These are phyloP conservation scores for Caenorhabditis panamensis DNA, from an alignment of 2,888 invertebrate genomes.

Conservation along the genomic window DNA sequence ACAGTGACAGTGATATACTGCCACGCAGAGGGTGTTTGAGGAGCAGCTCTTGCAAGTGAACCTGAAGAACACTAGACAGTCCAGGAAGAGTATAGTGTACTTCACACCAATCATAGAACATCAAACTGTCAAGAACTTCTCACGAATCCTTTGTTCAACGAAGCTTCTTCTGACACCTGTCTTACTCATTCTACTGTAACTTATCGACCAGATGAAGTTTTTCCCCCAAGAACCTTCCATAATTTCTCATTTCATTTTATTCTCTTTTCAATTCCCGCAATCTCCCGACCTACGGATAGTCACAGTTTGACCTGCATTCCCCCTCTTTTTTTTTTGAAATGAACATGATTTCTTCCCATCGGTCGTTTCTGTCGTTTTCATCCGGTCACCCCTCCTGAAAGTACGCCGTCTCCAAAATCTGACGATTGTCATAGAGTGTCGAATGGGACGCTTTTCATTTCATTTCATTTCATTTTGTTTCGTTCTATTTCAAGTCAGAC, in stretches of 20 bases:
- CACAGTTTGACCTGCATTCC: constrained; percentile 54
- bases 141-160: no score
- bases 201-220: no score
- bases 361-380: background rate
- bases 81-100: no score
- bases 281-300: constrained; percentile 30
- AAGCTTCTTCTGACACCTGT: no score
- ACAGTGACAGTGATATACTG: constrained; percentile 26
- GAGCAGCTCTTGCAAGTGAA: constrained; percentile 17
- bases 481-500: constrained; percentile 30
- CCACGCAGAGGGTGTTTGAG: constrained; percentile 9
- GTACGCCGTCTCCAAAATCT: constrained; percentile 30
- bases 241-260: constrained; percentile 21
- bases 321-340: constrained; percentile 30
- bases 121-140: background rate
- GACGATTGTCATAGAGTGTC: constrained; percentile 8
- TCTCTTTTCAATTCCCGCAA: constrained; percentile 41
- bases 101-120: background rate
- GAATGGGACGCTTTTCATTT: constrained; percentile 37
- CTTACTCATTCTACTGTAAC: no score
- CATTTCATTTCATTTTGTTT: no score
- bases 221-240: background rate
- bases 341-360: constrained; percentile 28
- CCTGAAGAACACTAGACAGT: constrained; percentile 24
- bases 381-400: constrained; percentile 23